Conservation (phyloP, 23 tunicate species). For the Botrylloides violaceus region DNA sequence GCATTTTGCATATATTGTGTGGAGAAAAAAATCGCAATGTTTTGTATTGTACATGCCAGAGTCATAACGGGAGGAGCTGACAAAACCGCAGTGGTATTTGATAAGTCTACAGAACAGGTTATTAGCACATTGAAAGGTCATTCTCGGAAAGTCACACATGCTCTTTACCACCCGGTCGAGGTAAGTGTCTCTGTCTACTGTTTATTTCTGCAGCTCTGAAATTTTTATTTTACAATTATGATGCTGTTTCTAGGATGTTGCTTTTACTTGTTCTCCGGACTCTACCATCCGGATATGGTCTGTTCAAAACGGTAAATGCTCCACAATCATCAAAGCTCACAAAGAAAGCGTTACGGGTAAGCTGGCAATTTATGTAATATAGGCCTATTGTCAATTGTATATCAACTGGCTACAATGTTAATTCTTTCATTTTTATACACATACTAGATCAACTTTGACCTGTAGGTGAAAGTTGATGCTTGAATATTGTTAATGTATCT, state of each 20-base stretch:
- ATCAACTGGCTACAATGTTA: not conserved
- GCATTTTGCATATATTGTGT: not conserved
- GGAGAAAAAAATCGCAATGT: not conserved
- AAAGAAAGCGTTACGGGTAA: conserved; percentile 89
- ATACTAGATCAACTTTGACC: too few relatives aligned
- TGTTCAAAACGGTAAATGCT: conserved; percentile 61
- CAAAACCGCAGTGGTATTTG: conserved; percentile 95
- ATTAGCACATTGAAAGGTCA: conserved; percentile 90
- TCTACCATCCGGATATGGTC: conserved; percentile 88
- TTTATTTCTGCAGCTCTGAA: too few relatives aligned
- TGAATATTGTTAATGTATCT: too few relatives aligned
- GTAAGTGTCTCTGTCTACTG: conserved; percentile 21
- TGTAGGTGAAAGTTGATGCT: too few relatives aligned
- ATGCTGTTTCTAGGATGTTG: conserved; percentile 46
- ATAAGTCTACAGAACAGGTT: conserved; percentile 69
- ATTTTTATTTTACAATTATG: not conserved
- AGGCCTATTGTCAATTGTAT: not conserved
- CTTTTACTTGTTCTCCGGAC: conserved; percentile 77
- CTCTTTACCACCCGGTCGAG: conserved; percentile 70
- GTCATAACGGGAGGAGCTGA: conserved; percentile 96
- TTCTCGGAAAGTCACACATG: conserved; percentile 61
- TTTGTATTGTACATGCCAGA: conserved; percentile 16
- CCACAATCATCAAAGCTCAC: conserved; percentile 80
- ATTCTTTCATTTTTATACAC: not conserved
- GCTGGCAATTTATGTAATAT: not conserved